Evolutionary conservation across 2,113 vertebrate species (phyloP).

Genomic region (Typhlomys cinereus): DNA sequence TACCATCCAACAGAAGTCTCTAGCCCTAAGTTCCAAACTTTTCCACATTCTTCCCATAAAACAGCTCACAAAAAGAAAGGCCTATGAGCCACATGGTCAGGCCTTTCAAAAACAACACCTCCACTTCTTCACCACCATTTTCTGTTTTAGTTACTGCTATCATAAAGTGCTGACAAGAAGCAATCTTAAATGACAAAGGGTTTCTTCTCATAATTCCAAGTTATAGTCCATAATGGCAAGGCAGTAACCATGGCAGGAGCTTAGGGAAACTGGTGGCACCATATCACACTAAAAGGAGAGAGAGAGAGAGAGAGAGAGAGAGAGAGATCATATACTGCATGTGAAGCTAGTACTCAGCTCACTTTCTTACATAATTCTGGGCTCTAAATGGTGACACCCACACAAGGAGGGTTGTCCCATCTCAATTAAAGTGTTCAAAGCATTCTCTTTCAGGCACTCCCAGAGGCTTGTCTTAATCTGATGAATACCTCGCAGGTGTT

Average conservation of each 20-base stretch:
- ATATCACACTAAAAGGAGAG: no score
- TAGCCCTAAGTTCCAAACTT: no score
- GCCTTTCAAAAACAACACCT: no score
- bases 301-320: not conserved
- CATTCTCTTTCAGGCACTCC: not conserved
- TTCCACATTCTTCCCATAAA: no score
- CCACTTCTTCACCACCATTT: no score
- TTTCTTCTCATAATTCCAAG: not conserved
- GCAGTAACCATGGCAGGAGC: not conserved
- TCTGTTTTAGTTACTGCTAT: not conserved
- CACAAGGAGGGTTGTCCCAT: not conserved
- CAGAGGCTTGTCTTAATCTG: not conserved
- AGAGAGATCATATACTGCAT: no score
- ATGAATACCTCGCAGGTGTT: no score
- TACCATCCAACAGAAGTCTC: no score
- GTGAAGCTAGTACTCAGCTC: rapidly evolving
- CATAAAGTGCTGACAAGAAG: no score
- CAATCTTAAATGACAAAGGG: not conserved
- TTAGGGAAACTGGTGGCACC: not conserved
- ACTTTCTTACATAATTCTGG: not conserved
- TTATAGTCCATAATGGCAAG: no score
- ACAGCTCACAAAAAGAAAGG: no score
- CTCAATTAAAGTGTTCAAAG: not conserved
- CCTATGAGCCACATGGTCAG: no score
- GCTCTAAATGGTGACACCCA: not conserved